Conservation (phyloP, 2,888 invertebrate genomes). For the Standfussiana lucernea region DNA sequence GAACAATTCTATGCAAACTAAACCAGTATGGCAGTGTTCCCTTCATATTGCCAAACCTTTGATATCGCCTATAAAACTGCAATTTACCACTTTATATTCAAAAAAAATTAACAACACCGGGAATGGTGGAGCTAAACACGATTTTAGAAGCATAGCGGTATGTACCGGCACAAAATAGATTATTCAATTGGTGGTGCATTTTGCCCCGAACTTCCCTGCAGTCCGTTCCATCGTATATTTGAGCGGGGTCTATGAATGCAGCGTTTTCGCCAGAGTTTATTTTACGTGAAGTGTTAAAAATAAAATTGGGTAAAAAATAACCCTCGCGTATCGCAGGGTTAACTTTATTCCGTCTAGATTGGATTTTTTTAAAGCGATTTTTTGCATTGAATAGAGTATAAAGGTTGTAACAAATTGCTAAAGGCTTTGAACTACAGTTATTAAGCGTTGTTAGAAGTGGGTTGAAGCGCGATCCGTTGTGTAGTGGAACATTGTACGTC, state of each 20-base stretch:
- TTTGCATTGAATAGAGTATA: constrained; percentile 44
- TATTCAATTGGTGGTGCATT: constrained; percentile 83
- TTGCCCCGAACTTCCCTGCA: constrained; percentile 69
- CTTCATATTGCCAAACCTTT: constrained; percentile 17
- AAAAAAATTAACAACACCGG: constrained; percentile 25
- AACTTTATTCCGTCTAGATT: constrained; percentile 63
- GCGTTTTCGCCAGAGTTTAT: constrained; percentile 68
- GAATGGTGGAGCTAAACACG: constrained; percentile 32
- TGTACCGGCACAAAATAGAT: constrained; percentile 76
- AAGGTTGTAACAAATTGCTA: constrained; percentile 42
- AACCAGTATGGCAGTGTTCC: background rate
- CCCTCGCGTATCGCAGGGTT: constrained; percentile 55
- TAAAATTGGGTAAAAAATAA: constrained; percentile 69
- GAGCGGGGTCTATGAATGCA: constrained; percentile 71
- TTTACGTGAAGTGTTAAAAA: constrained; percentile 71
- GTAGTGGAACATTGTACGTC: constrained; percentile 16
- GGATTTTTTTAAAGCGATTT: constrained; percentile 57
- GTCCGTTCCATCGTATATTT: constrained; percentile 68
- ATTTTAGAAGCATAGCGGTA: constrained; percentile 37
- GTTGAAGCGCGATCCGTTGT: constrained; percentile 28
- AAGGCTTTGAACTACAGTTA: constrained; percentile 38
- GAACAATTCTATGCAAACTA: constrained; percentile 33
- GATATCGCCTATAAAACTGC: constrained; percentile 27
- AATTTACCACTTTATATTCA: constrained; percentile 22
- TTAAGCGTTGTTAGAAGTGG: constrained; percentile 30